phyloP scores from a whole-genome alignment of 2,888 invertebrate species.

The Empis livida region DNA sequence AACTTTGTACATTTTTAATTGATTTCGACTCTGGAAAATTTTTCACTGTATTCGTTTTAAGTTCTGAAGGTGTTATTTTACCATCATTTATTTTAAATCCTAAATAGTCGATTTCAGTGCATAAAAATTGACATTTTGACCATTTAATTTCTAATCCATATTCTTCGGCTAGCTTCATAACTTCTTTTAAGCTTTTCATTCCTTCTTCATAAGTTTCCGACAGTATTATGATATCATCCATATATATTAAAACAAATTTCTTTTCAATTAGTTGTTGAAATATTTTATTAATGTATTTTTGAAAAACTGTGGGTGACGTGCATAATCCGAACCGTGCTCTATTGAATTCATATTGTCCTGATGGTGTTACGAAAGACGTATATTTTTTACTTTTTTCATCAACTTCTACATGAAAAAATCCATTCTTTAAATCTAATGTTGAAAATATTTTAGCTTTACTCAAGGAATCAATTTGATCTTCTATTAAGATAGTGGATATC shows the following conservation, averaged over 20 bases:
- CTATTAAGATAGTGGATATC: conserved; percentile 19
- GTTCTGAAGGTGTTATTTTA: conserved; percentile 1
- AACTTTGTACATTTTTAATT: conserved; percentile 3
- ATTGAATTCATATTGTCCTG: conserved; percentile 20
- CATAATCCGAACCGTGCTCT: conserved; percentile 28
- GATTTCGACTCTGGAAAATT: conserved; percentile 4
- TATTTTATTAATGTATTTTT: conserved; percentile 16
- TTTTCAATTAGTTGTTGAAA: conserved; percentile 9
- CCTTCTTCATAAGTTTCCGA: conserved; percentile 8
- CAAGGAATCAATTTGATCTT: conserved; percentile 20
- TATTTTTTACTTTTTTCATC: conserved; percentile 16
- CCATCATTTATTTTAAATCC: conserved; percentile 4
- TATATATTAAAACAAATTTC: conserved; percentile 12
- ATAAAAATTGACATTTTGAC: conserved; percentile 8
- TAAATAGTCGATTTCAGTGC: conserved; percentile 5
- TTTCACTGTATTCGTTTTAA: conserved; percentile 3
- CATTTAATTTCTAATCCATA: conserved; percentile 7
- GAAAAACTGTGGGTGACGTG: conserved; percentile 21
- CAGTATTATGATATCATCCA: conserved; percentile 20
- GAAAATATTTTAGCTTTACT: conserved; percentile 19
- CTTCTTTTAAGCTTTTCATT: not conserved
- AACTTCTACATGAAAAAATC: conserved; percentile 25
- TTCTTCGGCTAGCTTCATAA: conserved; percentile 1
- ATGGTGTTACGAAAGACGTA: conserved; percentile 23
- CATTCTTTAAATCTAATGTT: conserved; percentile 21